A percentile compares a stretch with the other conserved stretches of the same genome.
These are phyloP conservation scores for Enteromius paludinosus DNA, from an alignment of 2,797 vertebrate genomes.

Conservation along the genomic window DNA sequence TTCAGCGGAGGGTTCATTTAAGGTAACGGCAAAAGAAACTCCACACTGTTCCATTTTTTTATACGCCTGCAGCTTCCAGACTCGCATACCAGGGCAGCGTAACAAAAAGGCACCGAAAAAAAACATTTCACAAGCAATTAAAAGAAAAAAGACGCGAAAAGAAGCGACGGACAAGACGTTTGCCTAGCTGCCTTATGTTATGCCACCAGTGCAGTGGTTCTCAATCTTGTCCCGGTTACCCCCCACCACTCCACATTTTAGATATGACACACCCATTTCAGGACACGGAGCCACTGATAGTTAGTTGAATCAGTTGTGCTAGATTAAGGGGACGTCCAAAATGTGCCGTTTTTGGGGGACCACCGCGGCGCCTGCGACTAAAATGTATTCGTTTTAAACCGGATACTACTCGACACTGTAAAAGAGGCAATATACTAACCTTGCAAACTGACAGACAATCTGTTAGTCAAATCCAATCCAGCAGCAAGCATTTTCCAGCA, in stretches of 20 bases:
- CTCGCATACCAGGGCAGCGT: slow-evolving; percentile 74
- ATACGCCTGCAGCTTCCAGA: slow-evolving; percentile 73
- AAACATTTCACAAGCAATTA: slow-evolving; percentile 72
- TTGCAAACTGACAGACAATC: slow-evolving; percentile 16
- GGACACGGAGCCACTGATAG: background rate
- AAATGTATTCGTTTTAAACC: background rate
- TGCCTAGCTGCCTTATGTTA: background rate
- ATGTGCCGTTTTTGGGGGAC: background rate
- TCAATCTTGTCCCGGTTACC: background rate
- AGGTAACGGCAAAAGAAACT: slow-evolving; percentile 81
- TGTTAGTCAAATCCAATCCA: background rate
- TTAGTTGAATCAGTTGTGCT: background rate
- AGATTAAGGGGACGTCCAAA: background rate
- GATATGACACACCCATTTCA: slow-evolving; percentile 26
- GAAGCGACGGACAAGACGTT: slow-evolving; percentile 14
- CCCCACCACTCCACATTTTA: slow-evolving; percentile 1
- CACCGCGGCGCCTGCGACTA: background rate
- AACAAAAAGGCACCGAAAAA: slow-evolving; percentile 66
- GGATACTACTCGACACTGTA: background rate
- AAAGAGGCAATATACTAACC: background rate
- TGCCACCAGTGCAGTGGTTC: slow-evolving; percentile 17
- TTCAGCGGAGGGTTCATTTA: slow-evolving; percentile 81
- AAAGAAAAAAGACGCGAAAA: slow-evolving; percentile 20
- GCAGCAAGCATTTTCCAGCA: background rate
- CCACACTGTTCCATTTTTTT: slow-evolving; percentile 74